Conservation (phyloP, 2,113 vertebrate species). For the Clarias magur region DNA sequence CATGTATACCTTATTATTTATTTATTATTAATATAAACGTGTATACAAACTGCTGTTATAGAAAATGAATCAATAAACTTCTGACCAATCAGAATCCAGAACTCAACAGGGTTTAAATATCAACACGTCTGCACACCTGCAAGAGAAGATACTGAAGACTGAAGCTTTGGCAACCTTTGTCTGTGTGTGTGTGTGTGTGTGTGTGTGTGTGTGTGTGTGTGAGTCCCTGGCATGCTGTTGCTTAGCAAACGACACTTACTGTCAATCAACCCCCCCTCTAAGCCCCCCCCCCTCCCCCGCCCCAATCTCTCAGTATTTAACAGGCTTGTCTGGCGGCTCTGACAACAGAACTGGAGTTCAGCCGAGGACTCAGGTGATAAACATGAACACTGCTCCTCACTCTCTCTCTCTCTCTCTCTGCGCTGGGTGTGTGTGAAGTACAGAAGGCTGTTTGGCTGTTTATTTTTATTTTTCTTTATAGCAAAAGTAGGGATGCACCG, state of each 20-base stretch:
- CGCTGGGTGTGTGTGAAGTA: too few relatives aligned
- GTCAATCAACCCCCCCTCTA: background rate
- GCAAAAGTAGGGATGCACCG: too few relatives aligned
- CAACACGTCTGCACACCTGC: background rate
- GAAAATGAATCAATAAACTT: background rate
- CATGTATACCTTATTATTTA: too few relatives aligned
- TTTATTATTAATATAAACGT: background rate
- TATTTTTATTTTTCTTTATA: too few relatives aligned
- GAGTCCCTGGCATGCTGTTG: constrained; percentile 28
- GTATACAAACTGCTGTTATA: background rate
- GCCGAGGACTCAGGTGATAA: constrained; percentile 21
- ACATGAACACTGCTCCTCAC: background rate
- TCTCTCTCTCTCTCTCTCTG: background rate
- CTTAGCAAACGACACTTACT: constrained; percentile 35
- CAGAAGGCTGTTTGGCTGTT: too few relatives aligned
- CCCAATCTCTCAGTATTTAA: constrained; percentile 3
- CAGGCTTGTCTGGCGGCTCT: constrained; percentile 32
- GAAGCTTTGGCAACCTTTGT: background rate
- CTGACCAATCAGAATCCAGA: background rate
- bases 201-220: constrained; percentile 12
- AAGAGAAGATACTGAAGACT: background rate
- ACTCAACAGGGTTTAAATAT: background rate
- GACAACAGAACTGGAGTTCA: constrained; percentile 14
- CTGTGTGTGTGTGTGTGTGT: background rate
- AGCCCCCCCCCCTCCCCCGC: constrained; percentile 1